A percentile compares a stretch with the other conserved stretches of the same genome.
Evolutionary conservation across 2,888 invertebrate genomes (phyloP).

Genomic region (Epiblema foenella): DNA sequence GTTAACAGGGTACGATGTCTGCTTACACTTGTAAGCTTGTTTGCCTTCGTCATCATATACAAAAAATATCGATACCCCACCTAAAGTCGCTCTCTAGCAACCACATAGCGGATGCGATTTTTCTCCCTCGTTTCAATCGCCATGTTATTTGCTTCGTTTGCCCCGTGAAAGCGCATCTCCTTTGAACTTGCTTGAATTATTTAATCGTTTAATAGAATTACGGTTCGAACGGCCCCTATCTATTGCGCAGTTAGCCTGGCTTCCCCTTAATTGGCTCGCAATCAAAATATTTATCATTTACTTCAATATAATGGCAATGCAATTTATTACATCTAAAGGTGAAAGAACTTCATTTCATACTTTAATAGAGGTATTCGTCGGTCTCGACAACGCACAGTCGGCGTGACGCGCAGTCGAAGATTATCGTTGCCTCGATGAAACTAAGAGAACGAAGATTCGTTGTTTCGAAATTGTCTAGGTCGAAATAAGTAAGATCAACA

Average conservation of each 20-base stretch:
- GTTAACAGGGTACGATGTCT: no score
- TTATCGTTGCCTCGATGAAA: no score
- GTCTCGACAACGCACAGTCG: no score
- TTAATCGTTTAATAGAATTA: conserved; percentile 84
- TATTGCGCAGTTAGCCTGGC: conserved; percentile 62
- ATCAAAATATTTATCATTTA: conserved; percentile 70
- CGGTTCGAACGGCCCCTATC: conserved; percentile 71
- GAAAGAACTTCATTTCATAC: neutral
- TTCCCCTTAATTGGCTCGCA: conserved; percentile 72
- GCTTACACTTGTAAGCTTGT: no score
- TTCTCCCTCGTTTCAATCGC: conserved; percentile 66
- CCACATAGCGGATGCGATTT: conserved; percentile 66
- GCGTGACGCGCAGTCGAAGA: no score
- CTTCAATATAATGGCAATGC: conserved; percentile 57
- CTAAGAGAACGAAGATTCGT: no score
- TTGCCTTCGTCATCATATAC: neutral
- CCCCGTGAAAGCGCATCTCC: conserved; percentile 79
- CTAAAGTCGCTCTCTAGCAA: conserved; percentile 45
- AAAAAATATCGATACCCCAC: conserved; percentile 51
- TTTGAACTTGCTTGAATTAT: conserved; percentile 82
- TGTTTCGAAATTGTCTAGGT: no score
- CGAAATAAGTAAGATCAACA: no score
- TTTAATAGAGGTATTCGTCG: neutral
- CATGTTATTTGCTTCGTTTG: conserved; percentile 78
- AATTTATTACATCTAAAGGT: conserved; percentile 25